Evolutionary conservation across 2,888 invertebrate genomes (phyloP).

Genomic region (Monochamus alternatus): DNA sequence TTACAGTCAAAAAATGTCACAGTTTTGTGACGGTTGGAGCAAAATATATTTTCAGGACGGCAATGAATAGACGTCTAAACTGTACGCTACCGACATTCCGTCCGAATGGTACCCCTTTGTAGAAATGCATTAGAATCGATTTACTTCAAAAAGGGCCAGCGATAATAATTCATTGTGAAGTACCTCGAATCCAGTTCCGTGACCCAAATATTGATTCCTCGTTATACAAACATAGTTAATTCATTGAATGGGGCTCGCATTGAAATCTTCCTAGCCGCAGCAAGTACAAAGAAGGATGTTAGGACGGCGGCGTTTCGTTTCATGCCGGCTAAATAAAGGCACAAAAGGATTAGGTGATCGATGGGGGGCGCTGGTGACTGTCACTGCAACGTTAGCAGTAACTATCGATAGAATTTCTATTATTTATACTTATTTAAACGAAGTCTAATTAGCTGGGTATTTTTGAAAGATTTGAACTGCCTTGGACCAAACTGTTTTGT

Average conservation of each 20-base stretch:
- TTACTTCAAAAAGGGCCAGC: not conserved
- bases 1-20: too few relatives aligned
- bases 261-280: conserved; percentile 18
- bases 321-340: conserved; percentile 10
- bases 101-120: too few relatives aligned
- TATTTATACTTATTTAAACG: too few relatives aligned
- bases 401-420: too few relatives aligned
- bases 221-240: conserved; percentile 20
- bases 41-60: too few relatives aligned
- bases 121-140: too few relatives aligned
- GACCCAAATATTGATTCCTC: conserved; percentile 29
- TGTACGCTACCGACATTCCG: too few relatives aligned
- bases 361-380: conserved; percentile 1
- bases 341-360: not conserved
- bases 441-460: too few relatives aligned
- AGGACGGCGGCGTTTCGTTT: conserved; percentile 3
- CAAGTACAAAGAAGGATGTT: conserved; percentile 1
- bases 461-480: too few relatives aligned
- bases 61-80: too few relatives aligned
- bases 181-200: conserved; percentile 10
- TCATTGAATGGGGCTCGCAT: conserved; percentile 11
- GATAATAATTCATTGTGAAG: conserved; percentile 15
- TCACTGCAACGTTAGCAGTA: not conserved
- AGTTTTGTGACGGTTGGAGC: too few relatives aligned
- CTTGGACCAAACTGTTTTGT: too few relatives aligned